Base-by-base conservation (phyloP, 2,888 invertebrate species). In the Drosophila multiciliata region DNA sequence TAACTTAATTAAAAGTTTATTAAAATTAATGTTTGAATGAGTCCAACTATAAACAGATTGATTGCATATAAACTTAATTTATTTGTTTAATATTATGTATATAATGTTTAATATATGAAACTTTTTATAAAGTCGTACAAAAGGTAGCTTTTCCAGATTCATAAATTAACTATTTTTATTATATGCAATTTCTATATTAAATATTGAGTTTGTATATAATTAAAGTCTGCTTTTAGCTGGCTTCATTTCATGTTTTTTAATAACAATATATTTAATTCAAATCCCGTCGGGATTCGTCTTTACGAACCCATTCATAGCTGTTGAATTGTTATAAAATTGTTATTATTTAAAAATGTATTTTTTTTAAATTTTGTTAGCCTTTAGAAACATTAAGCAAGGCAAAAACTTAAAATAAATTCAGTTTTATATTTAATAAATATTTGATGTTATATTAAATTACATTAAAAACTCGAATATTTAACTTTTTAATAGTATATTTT, bases 1-100 rank as follows among this genome's bases (percentile, higher is more conserved):
- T 45, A 33, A 55, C 36, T 36, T 54, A 35, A 82, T 78, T 42
- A 32, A 52, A 36, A 12, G 33, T 29, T 35, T 58, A 29, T 29
- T 29, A 6, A 29, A 29, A 29, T 29, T 29, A 0, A 29, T 29
- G 29, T 29, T 29, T 4, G n/a, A 36, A n/a, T 26, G 32, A 20
- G n/a, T 15, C 8, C 9, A 26, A 36, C 20, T 48, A 8, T 12
- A 40, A 20, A 8, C 20, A 52, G 15, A 29, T 42, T n/a, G 17
- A 33, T 23, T 35, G 8, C 12, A 49, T 11, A 11, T n/a, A 6
- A 8, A 12, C 12, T 5, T 7, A 4, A 52, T 3, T 3, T 7
- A 45, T 7, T 45, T 9, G 1, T 45, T 45, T 7, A 1, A 20
- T 20, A 7, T 20, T 15, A 7, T 20, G 12, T 20, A 12, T 15